Base-by-base conservation (phyloP, 2,113 vertebrate genomes). In the Dryoscopus gambensis region DNA sequence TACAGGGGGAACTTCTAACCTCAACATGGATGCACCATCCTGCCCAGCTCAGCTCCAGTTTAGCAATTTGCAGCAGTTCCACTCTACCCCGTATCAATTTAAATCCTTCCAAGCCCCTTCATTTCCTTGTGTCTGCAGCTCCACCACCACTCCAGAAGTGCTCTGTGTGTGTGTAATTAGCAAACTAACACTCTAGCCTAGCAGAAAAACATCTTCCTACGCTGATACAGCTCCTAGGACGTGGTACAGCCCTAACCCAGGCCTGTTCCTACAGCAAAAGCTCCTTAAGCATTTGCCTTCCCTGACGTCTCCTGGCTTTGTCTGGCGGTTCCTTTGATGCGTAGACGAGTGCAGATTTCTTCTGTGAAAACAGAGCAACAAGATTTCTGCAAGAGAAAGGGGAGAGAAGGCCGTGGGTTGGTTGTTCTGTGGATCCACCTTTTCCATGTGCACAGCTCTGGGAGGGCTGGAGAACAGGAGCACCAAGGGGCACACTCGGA, bases 361-460 rank as follows among this genome's bases (percentile, higher is more conserved):
- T 98, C 98, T 8, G 96, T 98, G 97, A 99, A 95, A 75, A 98
- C 95, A 0, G 98, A 98, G 96, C 99, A 99, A 89, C 98, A 99
- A 1, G 99, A 98, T 92, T 98, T 99, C 99, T 99, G 98, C 7
- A 95, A 90, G 73, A 93, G 25, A 68, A 46, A 6, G 37, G 40
- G 35, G 31, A 62, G 79, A 77, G 60, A 13, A 42, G n/a, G 15
- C 47, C 22, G 22, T 31, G 40, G 27, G 13, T 81, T 74, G 40
- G 47, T 15, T 6, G 40, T 55, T 39, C 28, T 47, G 63, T 9
- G 73, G 31, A 23, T 13, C n/a, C 68, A 13, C 62, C 40, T 28
- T 12, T 7, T 5, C 7, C 7, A 33, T 0, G 25, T 7, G 50
- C 63, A 22, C n/a, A 6, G 0, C 14, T 0, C 0, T 8, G 50